phyloP scores from a whole-genome alignment of 2,888 invertebrate species.

The Theretra japonica region DNA sequence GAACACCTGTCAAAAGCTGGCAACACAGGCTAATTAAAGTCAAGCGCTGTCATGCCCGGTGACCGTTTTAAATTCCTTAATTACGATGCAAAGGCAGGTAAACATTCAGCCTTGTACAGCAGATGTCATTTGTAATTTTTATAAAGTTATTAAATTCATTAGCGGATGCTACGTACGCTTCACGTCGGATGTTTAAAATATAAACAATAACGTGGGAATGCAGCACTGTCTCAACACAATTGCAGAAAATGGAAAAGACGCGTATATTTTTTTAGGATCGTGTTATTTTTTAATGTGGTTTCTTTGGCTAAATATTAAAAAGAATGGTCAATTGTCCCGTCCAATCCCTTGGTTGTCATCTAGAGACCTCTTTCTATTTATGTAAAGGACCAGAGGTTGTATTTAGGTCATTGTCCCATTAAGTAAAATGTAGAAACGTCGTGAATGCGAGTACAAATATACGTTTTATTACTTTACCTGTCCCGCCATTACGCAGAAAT shows the following conservation, averaged over 20 bases:
- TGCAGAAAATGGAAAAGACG: not conserved
- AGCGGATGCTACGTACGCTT: constrained; percentile 12
- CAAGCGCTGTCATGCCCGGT: constrained; percentile 10
- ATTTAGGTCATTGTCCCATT: too few relatives aligned
- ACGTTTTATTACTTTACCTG: not conserved
- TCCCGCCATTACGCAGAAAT: not conserved
- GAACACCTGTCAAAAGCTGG: constrained; percentile 22
- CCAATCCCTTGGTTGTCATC: too few relatives aligned
- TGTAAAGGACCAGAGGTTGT: too few relatives aligned
- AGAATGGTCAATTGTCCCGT: too few relatives aligned
- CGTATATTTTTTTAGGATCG: not conserved
- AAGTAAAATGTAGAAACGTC: too few relatives aligned
- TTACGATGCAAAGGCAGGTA: constrained; percentile 11
- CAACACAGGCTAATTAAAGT: constrained; percentile 20
- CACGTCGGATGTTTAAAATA: constrained; percentile 4
- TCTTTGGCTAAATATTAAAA: too few relatives aligned
- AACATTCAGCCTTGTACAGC: constrained; percentile 21
- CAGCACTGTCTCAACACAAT: not conserved
- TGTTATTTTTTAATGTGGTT: too few relatives aligned
- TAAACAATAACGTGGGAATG: constrained; percentile 20
- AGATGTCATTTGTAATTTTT: constrained; percentile 20
- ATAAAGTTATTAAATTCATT: constrained; percentile 24
- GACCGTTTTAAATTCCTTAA: constrained; percentile 22
- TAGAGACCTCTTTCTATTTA: too few relatives aligned
- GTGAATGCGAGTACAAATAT: not conserved